These are phyloP conservation scores for Epiblema foenella DNA, from an alignment of 2,888 invertebrate genomes.

Conservation along the genomic window DNA sequence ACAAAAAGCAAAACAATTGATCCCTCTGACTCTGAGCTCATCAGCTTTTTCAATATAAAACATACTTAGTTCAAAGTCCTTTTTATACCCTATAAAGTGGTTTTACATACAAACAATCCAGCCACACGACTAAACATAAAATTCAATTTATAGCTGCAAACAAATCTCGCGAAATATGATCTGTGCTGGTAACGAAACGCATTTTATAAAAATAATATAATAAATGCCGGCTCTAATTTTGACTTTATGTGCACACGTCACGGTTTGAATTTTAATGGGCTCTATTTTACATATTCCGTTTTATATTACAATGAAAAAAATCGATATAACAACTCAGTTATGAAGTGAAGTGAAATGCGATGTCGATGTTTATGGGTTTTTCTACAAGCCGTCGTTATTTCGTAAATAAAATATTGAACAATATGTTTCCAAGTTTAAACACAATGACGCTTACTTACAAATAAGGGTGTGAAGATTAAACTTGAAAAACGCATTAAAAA, in stretches of 20 bases:
- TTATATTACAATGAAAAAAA: conserved; percentile 11
- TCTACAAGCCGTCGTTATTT: conserved; percentile 12
- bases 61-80: neutral
- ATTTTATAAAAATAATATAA: conserved; percentile 9
- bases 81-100: conserved; percentile 11
- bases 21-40: neutral
- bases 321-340: conserved; percentile 23
- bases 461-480: neutral
- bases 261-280: neutral
- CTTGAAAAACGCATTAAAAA: neutral
- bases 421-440: conserved; percentile 6
- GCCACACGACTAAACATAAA: conserved; percentile 5
- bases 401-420: conserved; percentile 20
- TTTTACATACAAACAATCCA: conserved; percentile 19
- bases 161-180: conserved; percentile 29
- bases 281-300: conserved; percentile 1
- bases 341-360: conserved; percentile 12
- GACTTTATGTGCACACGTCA: neutral
- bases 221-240: neutral
- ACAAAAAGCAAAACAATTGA: too few relatives aligned
- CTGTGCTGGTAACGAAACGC: conserved; percentile 11
- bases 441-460: neutral
- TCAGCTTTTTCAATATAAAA: neutral
- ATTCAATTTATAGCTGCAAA: conserved; percentile 12
- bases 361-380: conserved; percentile 17